Evolutionary conservation across 2,888 invertebrate species (phyloP).

Genomic region (Zaprionus obscuricornis): DNA sequence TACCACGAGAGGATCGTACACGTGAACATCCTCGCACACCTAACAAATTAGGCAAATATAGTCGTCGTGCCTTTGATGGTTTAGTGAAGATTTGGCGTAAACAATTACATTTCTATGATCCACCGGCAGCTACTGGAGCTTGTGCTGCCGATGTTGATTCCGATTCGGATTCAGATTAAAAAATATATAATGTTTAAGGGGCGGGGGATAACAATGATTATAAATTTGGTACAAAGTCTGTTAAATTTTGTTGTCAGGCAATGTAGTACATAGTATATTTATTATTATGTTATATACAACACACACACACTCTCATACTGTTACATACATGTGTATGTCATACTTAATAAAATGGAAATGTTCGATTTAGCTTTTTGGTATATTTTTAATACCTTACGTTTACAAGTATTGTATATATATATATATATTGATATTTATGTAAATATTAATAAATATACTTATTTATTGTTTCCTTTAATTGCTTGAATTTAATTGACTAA

Average conservation of each 20-base stretch:
- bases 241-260: no score
- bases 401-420: no score
- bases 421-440: constrained; percentile 18
- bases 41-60: constrained; percentile 93
- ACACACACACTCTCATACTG: no score
- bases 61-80: constrained; percentile 96
- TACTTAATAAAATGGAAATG: neutral
- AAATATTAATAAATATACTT: constrained; percentile 42
- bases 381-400: no score
- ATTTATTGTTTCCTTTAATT: no score
- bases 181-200: neutral
- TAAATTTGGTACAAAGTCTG: constrained; percentile 30
- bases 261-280: no score
- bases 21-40: constrained; percentile 94
- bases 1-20: constrained; percentile 88
- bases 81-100: constrained; percentile 94
- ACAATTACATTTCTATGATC: constrained; percentile 92
- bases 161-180: constrained; percentile 63
- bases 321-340: no score
- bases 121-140: constrained; percentile 73
- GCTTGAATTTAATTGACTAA: no score
- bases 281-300: no score
- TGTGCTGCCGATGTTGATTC: constrained; percentile 32
- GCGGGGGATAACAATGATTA: constrained; percentile 7
- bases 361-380: no score